Evolutionary conservation across 2,888 invertebrate species (phyloP).

Genomic region (Papilio protenor): DNA sequence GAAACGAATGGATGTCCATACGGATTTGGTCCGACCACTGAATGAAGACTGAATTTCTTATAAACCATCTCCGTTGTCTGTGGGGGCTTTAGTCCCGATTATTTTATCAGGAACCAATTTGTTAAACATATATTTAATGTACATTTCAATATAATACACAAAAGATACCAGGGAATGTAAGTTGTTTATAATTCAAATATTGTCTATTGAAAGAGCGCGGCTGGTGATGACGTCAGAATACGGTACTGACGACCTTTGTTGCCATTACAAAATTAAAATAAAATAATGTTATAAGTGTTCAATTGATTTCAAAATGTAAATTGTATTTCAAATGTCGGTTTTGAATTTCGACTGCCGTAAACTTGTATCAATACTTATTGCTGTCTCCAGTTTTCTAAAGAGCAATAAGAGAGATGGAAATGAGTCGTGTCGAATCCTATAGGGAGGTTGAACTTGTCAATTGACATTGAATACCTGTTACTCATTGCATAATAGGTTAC

Average conservation of each 20-base stretch:
- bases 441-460: not conserved
- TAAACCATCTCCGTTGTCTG: no score
- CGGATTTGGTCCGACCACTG: not conserved
- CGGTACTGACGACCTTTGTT: constrained; percentile 15
- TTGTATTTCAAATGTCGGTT: no score
- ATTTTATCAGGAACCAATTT: not conserved
- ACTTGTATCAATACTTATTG: no score
- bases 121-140: not conserved
- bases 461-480: constrained; percentile 33
- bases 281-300: not conserved
- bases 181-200: constrained; percentile 29
- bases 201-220: not conserved
- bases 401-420: no score
- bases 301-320: not conserved
- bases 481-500: constrained; percentile 8
- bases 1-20: not conserved
- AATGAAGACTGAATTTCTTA: no score
- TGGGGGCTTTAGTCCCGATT: not conserved
- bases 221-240: constrained; percentile 31
- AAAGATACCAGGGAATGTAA: constrained; percentile 19
- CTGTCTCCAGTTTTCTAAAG: no score
- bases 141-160: not conserved
- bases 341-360: no score
- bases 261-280: not conserved
- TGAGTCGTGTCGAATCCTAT: not conserved